These are phyloP conservation scores for Drosophila nebulosa DNA, from an alignment of 1,140 invertebrate species.

Conservation along the genomic window DNA sequence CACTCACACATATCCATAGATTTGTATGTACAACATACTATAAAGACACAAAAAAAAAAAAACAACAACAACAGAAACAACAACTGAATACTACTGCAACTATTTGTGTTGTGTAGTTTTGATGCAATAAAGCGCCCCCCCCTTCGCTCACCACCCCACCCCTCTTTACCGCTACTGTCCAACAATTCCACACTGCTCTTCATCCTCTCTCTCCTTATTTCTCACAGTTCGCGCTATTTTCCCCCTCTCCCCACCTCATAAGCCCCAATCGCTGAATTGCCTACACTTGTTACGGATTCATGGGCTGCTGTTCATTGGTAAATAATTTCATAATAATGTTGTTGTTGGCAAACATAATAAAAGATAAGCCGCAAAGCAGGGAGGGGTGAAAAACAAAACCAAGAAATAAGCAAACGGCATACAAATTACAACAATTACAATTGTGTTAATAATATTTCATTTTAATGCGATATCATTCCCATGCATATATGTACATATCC, in stretches of 20 bases:
- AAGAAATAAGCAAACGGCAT: neutral
- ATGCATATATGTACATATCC: slow-evolving; percentile 1
- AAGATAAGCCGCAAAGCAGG: slow-evolving; percentile 50
- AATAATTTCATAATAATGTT: slow-evolving; percentile 80
- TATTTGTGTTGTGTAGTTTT: slow-evolving; percentile 72
- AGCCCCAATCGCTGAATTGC: slow-evolving; percentile 33
- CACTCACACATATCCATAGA: slow-evolving; percentile 19
- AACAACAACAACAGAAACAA: slow-evolving; percentile 32
- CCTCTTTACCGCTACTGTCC: no score
- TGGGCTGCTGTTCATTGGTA: slow-evolving; percentile 77
- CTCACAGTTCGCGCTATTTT: neutral
- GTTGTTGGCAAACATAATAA: slow-evolving; percentile 67
- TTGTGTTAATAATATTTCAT: slow-evolving; percentile 71
- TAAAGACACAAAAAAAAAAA: slow-evolving; percentile 20
- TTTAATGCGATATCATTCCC: slow-evolving; percentile 11
- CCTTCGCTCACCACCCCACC: neutral
- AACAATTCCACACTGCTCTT: no score
- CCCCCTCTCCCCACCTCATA: neutral
- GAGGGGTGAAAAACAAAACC: neutral
- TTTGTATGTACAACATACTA: slow-evolving; percentile 18
- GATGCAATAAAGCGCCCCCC: slow-evolving; percentile 26
- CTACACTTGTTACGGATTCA: slow-evolving; percentile 68
- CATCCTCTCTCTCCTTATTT: neutral
- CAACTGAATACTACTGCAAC: slow-evolving; percentile 67
- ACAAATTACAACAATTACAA: slow-evolving; percentile 73